A percentile compares a stretch with the other conserved stretches of the same genome.
Conservation (phyloP, 2,888 invertebrate species). For the Aleiodes testaceus region DNA sequence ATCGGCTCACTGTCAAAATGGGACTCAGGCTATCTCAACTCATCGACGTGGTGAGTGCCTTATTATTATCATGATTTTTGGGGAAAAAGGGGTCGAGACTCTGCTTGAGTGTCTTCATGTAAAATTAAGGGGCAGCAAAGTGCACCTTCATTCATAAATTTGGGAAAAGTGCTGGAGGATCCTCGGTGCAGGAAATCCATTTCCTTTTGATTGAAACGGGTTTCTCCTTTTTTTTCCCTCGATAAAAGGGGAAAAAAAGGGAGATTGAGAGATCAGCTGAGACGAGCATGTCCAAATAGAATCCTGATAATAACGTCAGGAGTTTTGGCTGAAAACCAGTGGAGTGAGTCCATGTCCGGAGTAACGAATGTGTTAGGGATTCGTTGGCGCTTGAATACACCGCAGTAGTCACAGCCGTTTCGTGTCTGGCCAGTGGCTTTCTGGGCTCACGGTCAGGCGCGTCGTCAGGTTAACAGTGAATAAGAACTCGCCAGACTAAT, state of each 20-base stretch:
- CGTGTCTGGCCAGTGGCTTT: slow-evolving; percentile 32
- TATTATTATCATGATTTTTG: not conserved
- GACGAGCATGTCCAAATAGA: not conserved
- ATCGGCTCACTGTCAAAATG: slow-evolving; percentile 95
- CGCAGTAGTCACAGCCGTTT: slow-evolving; percentile 35
- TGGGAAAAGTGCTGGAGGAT: too few relatives aligned
- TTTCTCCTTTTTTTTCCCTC: too few relatives aligned
- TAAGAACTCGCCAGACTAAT: slow-evolving; percentile 23
- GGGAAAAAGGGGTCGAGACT: not conserved
- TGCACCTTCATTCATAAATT: too few relatives aligned
- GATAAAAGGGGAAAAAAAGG: too few relatives aligned
- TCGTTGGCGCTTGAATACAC: slow-evolving; percentile 36
- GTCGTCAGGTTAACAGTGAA: slow-evolving; percentile 37
- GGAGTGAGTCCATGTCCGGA: not conserved
- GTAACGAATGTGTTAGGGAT: slow-evolving; percentile 39
- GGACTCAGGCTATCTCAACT: slow-evolving; percentile 92
- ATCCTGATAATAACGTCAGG: not conserved
- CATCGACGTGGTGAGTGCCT: slow-evolving; percentile 90
- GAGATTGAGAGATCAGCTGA: not conserved
- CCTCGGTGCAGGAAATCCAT: too few relatives aligned
- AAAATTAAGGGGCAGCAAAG: too few relatives aligned
- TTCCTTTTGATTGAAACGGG: too few relatives aligned
- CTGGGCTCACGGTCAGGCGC: slow-evolving; percentile 38
- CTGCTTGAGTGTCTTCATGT: too few relatives aligned
- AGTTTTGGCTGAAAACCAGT: slow-evolving; percentile 19